Conservation (phyloP, 2,113 vertebrate genomes). For the Orientallactaga bullata region DNA sequence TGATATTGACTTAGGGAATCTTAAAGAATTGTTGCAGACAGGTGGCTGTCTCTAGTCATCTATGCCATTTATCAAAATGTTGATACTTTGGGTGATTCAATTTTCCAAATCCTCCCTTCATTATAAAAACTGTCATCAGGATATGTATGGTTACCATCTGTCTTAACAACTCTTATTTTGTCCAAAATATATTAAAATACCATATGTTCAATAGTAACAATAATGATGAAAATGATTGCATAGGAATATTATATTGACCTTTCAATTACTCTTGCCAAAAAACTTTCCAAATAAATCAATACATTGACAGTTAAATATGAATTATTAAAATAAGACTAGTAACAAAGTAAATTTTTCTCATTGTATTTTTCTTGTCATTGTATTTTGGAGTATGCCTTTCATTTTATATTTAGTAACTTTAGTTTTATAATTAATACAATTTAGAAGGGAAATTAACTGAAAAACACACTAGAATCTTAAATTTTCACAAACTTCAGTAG, state of each 20-base stretch:
- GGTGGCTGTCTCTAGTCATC: background rate
- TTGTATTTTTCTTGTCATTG: too few species aligned
- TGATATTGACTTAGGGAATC: background rate
- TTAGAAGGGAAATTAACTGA: background rate
- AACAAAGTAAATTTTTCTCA: background rate
- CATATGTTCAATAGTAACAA: conserved; percentile 44
- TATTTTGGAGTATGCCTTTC: background rate
- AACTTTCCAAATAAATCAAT: conserved; percentile 51
- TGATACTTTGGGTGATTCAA: background rate
- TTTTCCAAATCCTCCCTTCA: background rate
- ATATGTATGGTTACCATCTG: conserved; percentile 4
- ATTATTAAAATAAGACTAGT: conserved; percentile 16
- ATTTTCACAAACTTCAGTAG: background rate
- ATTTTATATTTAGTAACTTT: background rate
- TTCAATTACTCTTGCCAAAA: conserved; percentile 42
- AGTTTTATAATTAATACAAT: conserved; percentile 5
- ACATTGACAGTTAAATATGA: conserved; percentile 9
- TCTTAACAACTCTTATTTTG: conserved; percentile 50
- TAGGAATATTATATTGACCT: conserved; percentile 32
- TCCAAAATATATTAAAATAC: conserved; percentile 57
- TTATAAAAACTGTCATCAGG: conserved; percentile 48
- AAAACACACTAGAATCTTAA: background rate
- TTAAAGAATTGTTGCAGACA: background rate
- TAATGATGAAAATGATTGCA: conserved; percentile 38
- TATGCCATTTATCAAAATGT: background rate